phyloP scores from a whole-genome alignment of 1,140 invertebrate genomes.

The Pseudomyrmex pallidus region DNA sequence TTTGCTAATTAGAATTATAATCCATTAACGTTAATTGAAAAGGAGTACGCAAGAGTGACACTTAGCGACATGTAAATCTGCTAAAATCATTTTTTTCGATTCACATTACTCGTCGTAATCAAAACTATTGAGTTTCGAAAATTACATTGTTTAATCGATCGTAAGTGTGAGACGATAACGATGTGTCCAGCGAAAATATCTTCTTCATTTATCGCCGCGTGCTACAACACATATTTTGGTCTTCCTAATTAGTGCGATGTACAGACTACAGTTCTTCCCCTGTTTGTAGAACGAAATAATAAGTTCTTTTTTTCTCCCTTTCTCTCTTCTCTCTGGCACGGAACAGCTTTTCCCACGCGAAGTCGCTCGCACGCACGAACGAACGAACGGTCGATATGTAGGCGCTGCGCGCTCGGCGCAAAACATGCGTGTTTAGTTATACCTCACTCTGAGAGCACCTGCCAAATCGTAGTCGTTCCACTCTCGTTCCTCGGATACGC shows the following conservation, averaged over 20 bases:
- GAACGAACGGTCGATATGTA: slow-evolving; percentile 44
- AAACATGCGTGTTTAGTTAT: slow-evolving; percentile 43
- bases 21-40: too few species aligned
- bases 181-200: not conserved
- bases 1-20: too few species aligned
- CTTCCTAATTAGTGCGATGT: slow-evolving; percentile 4
- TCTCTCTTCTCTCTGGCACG: slow-evolving; percentile 6
- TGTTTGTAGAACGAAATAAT: slow-evolving; percentile 21
- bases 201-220: not conserved
- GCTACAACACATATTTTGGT: not conserved
- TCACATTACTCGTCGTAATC: too few species aligned
- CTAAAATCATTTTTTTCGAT: too few species aligned
- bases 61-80: too few species aligned
- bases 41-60: too few species aligned
- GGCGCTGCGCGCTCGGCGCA: slow-evolving; percentile 43
- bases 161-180: not conserved
- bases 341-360: slow-evolving; percentile 60
- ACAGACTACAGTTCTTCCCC: not conserved
- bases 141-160: too few species aligned
- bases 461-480: slow-evolving; percentile 62
- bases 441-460: slow-evolving; percentile 45
- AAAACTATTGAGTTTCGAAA: not conserved
- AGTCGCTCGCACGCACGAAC: slow-evolving; percentile 44
- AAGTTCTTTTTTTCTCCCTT: too few species aligned
- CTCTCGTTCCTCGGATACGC: slow-evolving; percentile 43